These are phyloP conservation scores for Trimorus sp. DNA, from an alignment of 2,888 invertebrate species.

Conservation along the genomic window DNA sequence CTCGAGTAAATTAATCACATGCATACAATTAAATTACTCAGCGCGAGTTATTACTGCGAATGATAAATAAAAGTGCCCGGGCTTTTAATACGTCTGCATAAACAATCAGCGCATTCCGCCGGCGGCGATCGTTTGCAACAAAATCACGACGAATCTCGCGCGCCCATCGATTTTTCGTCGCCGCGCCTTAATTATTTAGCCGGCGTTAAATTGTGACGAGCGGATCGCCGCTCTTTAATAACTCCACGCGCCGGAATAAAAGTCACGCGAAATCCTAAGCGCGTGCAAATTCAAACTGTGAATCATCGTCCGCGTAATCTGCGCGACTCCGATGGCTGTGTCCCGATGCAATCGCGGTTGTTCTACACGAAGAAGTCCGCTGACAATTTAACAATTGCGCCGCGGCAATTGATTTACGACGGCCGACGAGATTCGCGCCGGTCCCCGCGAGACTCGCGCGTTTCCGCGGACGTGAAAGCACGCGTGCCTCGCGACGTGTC, in stretches of 20 bases:
- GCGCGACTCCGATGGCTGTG: no score
- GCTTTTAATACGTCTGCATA: slow-evolving; percentile 50
- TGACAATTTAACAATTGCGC: no score
- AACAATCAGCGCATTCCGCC: slow-evolving; percentile 47
- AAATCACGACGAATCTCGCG: slow-evolving; percentile 49
- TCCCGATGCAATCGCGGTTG: no score
- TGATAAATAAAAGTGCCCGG: slow-evolving; percentile 32
- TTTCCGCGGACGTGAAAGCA: no score
- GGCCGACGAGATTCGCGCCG: no score
- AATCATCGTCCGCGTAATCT: slow-evolving; percentile 10
- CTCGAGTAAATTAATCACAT: slow-evolving; percentile 37
- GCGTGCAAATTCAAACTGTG: slow-evolving; percentile 27
- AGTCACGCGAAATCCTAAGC: slow-evolving; percentile 27
- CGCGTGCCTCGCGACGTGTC: no score
- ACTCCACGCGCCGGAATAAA: slow-evolving; percentile 8
- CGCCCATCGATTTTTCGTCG: slow-evolving; percentile 55
- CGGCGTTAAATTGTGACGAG: slow-evolving; percentile 50
- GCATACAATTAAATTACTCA: slow-evolving; percentile 50
- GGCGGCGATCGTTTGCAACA: slow-evolving; percentile 44
- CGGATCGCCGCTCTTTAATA: slow-evolving; percentile 52
- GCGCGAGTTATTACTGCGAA: slow-evolving; percentile 28
- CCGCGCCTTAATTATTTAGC: slow-evolving; percentile 54
- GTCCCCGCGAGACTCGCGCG: no score
- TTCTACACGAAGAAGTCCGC: no score
- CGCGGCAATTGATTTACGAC: no score